phyloP scores from a whole-genome alignment of 2,113 vertebrate species.

The Pteronura brasiliensis region DNA sequence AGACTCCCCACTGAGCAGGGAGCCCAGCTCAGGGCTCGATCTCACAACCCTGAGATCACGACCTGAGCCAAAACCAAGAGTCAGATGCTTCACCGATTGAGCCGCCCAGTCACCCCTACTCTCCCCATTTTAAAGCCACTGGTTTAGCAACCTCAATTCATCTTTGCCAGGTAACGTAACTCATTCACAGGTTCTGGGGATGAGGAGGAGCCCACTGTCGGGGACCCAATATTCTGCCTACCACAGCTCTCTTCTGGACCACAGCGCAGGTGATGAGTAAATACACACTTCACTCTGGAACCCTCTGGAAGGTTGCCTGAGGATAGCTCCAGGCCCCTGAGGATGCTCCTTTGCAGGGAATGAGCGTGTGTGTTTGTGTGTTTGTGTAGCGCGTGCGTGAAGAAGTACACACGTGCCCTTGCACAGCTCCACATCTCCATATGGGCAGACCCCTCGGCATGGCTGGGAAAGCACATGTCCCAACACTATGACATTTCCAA shows the following conservation, averaged over 20 bases:
- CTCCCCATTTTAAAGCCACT: neutral
- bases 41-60: neutral
- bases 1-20: neutral
- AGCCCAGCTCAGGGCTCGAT: neutral
- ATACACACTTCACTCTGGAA: neutral
- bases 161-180: neutral
- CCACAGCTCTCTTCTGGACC: neutral
- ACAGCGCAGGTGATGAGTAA: neutral
- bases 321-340: neutral
- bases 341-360: neutral
- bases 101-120: neutral
- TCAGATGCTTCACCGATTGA: neutral
- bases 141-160: neutral
- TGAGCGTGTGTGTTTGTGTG: slow-evolving; percentile 9
- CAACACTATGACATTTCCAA: slow-evolving; percentile 69
- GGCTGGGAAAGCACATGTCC: slow-evolving; percentile 75
- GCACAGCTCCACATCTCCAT: neutral
- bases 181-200: neutral
- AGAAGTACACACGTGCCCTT: neutral
- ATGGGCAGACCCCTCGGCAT: slow-evolving; percentile 25
- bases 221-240: neutral
- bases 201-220: neutral
- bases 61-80: neutral
- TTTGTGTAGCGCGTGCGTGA: neutral
- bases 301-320: neutral